Evolutionary conservation across 2,797 vertebrate species (phyloP), one percentile per base, ranked within the genome.

Genomic region (Chelon auratus): DNA sequence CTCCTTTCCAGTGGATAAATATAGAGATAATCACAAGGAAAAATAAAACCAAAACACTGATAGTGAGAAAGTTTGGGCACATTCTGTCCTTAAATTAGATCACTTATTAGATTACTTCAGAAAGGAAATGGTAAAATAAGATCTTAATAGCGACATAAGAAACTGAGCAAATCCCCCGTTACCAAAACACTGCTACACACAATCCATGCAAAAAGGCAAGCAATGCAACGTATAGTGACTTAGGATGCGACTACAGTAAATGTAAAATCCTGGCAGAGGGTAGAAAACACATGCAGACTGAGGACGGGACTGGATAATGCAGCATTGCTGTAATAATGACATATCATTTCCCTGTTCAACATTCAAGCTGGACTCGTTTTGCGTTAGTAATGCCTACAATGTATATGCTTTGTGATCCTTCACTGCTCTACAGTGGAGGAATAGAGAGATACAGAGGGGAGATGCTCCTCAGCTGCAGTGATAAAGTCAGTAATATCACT

Each of bases 401-500:
- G 65, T 65, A 47, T 62, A 77, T 68, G 73, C 65, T 17, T 61
- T 61, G 83, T 42, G 82, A 87, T 88, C 74, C 77, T 53, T 89
- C 85, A 72, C 68, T 13, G 74, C 82, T 86, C 52, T 17, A 52
- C 81, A 55, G 81, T 14, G 60, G 66, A 87, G 72, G 71, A 83
- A 87, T 81, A 88, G 83, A 91, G 87, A 89, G 81, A 85, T 84
- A 87, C 82, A 80, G 85, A 70, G 77, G 30, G 54, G 78, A 81
- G 85, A 92, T 89, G 89, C 89, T 90, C 87, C 91, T 92, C 87
- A 83, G 92, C 92, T 87, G 92, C 92, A 91, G 92, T 93, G 93
- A 95, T 94, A 94, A 94, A 94, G 94, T 93, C 91, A 86, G 93
- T 94, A 93, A 94, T 95, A 94, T 95, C 92, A 82, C 94, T 91